Evolutionary conservation across 2,888 invertebrate genomes (phyloP), one percentile per base, ranked within the genome.

Genomic region (Physocephala rufipes): DNA sequence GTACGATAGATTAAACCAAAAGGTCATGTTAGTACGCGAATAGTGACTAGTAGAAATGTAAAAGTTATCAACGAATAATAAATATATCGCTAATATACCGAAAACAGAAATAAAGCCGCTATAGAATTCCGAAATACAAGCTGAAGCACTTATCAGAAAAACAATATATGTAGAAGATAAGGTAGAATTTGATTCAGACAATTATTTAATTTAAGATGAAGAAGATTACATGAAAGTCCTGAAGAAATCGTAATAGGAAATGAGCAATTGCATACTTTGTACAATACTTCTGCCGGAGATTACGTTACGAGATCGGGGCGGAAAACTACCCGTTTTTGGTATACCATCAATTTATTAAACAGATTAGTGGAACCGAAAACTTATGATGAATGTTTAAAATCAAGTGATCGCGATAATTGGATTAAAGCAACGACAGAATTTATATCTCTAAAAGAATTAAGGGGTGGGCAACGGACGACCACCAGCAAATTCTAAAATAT

Each of bases 1-100:
- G 61, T 16, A 28, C 28, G 3, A 15, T 26, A 43, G 61, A 73
- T 19, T 73, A 73, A 59, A 72, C 47, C 69, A 76, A 45, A 74
- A 75, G 36, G 75, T 72, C 19, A 75, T 62, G 53, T 70, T 36
- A 36, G 9, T 9, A 36, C 36, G 36, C 36, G 36, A 36, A 36
- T 36, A 36, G 36, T 9, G 9, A 36, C 9, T 36, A 36, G 36
- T 9, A 36, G 36, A 36, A 9, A 36, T 36, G 36, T 36, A 7
- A 36, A 36, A 36, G 4, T 36, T 9, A 36, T 36, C 9, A 4
- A 4, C 5, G 36, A 36, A n/a, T n/a, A n/a, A n/a, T n/a, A n/a
- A n/a, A n/a, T n/a, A n/a, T n/a, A n/a, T n/a, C n/a, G n/a, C n/a
- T 21, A 59, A 36, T 9, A 36, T 36, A 7, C 36, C 36, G 36